phyloP scores from a whole-genome alignment of 2,113 vertebrate species.

The Eulemur macaco region DNA sequence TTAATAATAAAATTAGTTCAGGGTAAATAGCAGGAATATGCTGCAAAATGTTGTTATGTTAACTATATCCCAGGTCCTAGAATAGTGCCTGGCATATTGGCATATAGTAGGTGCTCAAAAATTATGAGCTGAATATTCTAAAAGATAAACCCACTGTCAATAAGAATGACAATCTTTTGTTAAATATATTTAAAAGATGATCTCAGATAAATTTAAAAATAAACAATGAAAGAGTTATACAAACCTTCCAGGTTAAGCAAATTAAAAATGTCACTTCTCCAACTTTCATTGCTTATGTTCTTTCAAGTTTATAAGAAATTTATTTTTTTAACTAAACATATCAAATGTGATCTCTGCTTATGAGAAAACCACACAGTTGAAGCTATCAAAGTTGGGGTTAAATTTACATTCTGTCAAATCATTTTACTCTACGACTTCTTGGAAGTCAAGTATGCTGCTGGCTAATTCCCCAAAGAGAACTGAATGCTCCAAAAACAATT shows the following conservation, averaged over 20 bases:
- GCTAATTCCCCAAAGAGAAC: constrained; percentile 79
- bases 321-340: constrained; percentile 42
- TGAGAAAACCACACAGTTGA: not conserved
- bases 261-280: not conserved
- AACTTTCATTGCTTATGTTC: not conserved
- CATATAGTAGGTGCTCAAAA: not conserved
- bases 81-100: not conserved
- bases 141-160: not conserved
- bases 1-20: constrained; percentile 2
- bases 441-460: constrained; percentile 78
- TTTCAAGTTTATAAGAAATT: constrained; percentile 25
- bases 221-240: not conserved
- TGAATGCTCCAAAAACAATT: constrained; percentile 80
- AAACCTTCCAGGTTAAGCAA: not conserved
- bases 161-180: not conserved
- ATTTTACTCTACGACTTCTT: constrained; percentile 79
- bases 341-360: not conserved
- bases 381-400: constrained; percentile 77
- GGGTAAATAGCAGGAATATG: not conserved
- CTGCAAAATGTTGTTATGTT: not conserved
- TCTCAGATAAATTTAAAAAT: not conserved
- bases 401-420: constrained; percentile 83
- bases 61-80: not conserved
- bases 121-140: not conserved
- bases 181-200: not conserved